Conservation (phyloP, 2,113 vertebrate species). For the Gobio gobio region DNA sequence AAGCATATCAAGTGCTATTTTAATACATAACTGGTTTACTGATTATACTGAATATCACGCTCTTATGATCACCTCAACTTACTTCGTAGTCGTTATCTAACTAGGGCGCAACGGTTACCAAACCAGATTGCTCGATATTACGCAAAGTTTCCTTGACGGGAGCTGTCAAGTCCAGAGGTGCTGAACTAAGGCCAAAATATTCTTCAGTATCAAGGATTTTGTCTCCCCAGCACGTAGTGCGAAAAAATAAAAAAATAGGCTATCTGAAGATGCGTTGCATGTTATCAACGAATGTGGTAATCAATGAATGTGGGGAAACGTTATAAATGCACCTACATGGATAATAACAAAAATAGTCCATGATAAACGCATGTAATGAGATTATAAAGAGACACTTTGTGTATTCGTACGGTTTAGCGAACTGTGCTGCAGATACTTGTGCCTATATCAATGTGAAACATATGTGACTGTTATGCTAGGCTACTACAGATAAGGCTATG, state of each 20-base stretch:
- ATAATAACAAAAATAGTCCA: neutral
- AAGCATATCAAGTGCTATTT: neutral
- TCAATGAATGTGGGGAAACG: neutral
- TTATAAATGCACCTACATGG: neutral
- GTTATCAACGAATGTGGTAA: neutral
- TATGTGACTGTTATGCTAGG: neutral
- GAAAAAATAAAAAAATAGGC: neutral
- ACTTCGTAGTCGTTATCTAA: neutral
- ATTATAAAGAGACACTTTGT: neutral
- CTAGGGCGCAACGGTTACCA: neutral
- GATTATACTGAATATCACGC: neutral
- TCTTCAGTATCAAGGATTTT: neutral
- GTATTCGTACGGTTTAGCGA: neutral
- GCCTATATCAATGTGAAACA: neutral
- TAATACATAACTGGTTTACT: neutral
- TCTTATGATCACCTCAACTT: neutral
- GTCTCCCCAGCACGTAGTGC: too few relatives aligned
- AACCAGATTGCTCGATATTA: neutral
- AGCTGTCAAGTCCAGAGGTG: conserved; percentile 20
- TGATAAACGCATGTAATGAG: neutral
- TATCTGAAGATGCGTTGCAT: neutral
- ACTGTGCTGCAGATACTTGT: neutral
- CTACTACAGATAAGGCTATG: neutral
- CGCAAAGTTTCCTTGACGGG: neutral
- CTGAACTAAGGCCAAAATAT: neutral